These are phyloP conservation scores for Tetanocera ferruginea DNA, from an alignment of 2,888 invertebrate genomes.

Conservation along the genomic window DNA sequence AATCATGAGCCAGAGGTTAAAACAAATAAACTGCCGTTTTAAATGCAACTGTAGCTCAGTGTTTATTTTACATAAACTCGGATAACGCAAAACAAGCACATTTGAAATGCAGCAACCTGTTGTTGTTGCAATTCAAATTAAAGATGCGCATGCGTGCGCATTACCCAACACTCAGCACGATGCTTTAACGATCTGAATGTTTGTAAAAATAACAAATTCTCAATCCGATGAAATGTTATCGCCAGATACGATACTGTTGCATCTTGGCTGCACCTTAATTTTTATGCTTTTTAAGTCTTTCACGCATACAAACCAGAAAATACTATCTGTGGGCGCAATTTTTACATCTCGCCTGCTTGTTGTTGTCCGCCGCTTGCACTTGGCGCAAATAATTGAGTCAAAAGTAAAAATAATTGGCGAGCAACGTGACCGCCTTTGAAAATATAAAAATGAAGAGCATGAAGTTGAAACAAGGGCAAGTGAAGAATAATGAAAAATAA, in stretches of 20 bases:
- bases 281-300: neutral
- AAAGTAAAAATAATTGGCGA: constrained; percentile 37
- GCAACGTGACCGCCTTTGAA: constrained; percentile 16
- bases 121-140: constrained; percentile 18
- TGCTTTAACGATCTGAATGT: neutral
- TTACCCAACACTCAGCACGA: neutral
- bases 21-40: too few relatives aligned
- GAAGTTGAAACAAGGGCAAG: neutral
- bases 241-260: neutral
- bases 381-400: constrained; percentile 33
- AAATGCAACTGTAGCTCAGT: too few relatives aligned
- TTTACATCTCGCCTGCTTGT: neutral
- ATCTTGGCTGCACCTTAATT: constrained; percentile 27
- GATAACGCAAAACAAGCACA: too few relatives aligned
- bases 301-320: neutral
- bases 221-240: constrained; percentile 7
- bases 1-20: too few relatives aligned
- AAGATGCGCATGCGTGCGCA: constrained; percentile 21
- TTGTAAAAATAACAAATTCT: neutral
- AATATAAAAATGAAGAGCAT: neutral
- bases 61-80: too few relatives aligned
- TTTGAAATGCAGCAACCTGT: neutral
- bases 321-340: neutral
- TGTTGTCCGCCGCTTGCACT: neutral
- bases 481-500: neutral